Evolutionary conservation across 2,888 invertebrate genomes (phyloP).

Genomic region (Rhorus exstirpatorius): DNA sequence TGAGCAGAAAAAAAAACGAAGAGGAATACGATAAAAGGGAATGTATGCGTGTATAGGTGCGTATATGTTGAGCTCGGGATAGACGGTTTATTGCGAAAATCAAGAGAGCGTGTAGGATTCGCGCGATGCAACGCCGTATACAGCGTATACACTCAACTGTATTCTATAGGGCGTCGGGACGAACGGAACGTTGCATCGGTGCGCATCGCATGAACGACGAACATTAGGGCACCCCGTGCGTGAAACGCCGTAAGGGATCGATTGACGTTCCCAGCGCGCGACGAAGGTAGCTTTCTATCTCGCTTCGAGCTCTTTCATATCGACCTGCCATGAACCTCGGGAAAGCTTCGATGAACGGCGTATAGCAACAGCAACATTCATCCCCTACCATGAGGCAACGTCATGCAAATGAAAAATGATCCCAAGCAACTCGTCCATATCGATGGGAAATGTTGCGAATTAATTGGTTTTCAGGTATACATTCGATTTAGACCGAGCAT

Average conservation of each 20-base stretch:
- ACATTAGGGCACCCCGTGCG: constrained; percentile 73
- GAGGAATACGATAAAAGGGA: constrained; percentile 27
- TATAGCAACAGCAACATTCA: constrained; percentile 44
- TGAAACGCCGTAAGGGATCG: constrained; percentile 71
- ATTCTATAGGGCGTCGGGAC: constrained; percentile 47
- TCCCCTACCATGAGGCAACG: constrained; percentile 2
- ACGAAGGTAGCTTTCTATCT: constrained; percentile 49
- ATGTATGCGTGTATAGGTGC: constrained; percentile 4
- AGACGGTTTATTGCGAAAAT: constrained; percentile 46
- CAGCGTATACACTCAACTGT: constrained; percentile 19
- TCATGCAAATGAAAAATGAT: constrained; percentile 67
- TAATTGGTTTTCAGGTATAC: constrained; percentile 43
- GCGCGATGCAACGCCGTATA: constrained; percentile 13
- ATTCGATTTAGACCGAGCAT: background rate
- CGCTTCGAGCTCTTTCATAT: constrained; percentile 49
- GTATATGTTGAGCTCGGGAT: constrained; percentile 32
- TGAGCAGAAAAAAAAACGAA: constrained; percentile 3
- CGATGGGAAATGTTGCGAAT: constrained; percentile 59
- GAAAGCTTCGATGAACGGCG: constrained; percentile 36
- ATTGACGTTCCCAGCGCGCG: constrained; percentile 64
- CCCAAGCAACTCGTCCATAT: background rate
- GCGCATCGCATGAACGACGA: constrained; percentile 73
- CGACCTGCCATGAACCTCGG: constrained; percentile 53
- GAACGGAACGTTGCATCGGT: constrained; percentile 55
- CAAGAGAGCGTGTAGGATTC: constrained; percentile 31